A percentile compares a stretch with the other conserved stretches of the same genome.
Evolutionary conservation across 2,113 vertebrate genomes (phyloP).

Genomic region (Romanogobio albipinnatus): DNA sequence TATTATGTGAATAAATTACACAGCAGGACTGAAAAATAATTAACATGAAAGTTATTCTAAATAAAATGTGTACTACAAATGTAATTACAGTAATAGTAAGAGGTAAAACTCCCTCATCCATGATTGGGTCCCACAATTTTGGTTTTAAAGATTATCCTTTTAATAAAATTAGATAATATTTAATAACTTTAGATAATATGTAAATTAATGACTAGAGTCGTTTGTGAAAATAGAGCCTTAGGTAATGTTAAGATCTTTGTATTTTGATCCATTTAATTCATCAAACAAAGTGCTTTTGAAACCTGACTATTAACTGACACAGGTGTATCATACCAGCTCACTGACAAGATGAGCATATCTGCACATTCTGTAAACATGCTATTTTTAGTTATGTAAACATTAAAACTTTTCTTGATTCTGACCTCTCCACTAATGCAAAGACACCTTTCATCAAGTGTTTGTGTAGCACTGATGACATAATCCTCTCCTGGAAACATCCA

Average conservation of each 20-base stretch:
- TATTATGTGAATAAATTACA: not conserved
- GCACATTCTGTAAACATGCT: not conserved
- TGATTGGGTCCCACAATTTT: not conserved
- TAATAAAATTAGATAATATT: too few species aligned
- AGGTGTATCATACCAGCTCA: not conserved
- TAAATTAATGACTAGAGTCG: not conserved
- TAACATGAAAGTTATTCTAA: not conserved
- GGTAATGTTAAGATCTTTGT: not conserved
- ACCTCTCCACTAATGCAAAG: not conserved
- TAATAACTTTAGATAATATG: too few species aligned
- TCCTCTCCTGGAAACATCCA: not conserved
- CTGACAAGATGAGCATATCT: not conserved
- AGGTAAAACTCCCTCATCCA: not conserved
- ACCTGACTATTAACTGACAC: not conserved
- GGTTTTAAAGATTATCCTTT: too few species aligned
- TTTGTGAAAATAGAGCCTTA: not conserved
- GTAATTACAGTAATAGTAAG: not conserved
- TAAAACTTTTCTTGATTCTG: not conserved
- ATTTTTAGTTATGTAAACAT: not conserved
- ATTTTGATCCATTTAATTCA: not conserved
- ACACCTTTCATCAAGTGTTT: not conserved
- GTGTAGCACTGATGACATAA: not conserved
- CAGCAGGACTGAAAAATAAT: not conserved
- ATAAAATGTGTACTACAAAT: not conserved
- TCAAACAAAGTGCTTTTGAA: not conserved